Conservation (phyloP, 2,888 invertebrate genomes). For the Leptothorax acervorum region DNA sequence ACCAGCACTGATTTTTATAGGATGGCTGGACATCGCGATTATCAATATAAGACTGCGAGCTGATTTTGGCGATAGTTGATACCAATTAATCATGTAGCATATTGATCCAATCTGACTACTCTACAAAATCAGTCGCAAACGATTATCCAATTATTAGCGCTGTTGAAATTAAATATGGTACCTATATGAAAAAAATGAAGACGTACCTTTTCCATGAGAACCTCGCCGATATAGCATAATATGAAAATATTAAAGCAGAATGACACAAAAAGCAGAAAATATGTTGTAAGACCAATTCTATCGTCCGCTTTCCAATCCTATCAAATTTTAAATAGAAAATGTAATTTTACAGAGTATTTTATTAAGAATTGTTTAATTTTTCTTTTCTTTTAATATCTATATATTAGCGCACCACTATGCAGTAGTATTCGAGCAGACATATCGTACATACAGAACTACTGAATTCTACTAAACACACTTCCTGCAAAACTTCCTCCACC, state of each 20-base stretch:
- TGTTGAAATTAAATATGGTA: neutral
- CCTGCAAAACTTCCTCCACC: slow-evolving; percentile 73
- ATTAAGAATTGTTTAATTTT: neutral
- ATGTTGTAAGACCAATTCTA: slow-evolving; percentile 45
- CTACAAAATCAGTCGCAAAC: slow-evolving; percentile 39
- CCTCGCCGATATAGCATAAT: slow-evolving; percentile 69
- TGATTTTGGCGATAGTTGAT: slow-evolving; percentile 64
- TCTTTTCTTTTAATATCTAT: neutral
- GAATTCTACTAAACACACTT: slow-evolving; percentile 78
- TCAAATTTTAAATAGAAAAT: neutral
- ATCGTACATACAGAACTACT: slow-evolving; percentile 78
- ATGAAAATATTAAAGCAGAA: slow-evolving; percentile 68
- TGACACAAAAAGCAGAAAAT: slow-evolving; percentile 59
- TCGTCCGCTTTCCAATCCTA: slow-evolving; percentile 65
- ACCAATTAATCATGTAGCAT: slow-evolving; percentile 73
- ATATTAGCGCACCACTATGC: slow-evolving; percentile 73
- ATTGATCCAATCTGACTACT: slow-evolving; percentile 60
- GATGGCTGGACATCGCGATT: slow-evolving; percentile 73
- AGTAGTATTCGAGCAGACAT: slow-evolving; percentile 79
- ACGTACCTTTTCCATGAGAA: slow-evolving; percentile 66
- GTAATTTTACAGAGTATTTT: neutral
- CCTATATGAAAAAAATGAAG: neutral
- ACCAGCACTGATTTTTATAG: slow-evolving; percentile 77
- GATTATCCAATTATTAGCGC: neutral
- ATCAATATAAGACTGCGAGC: slow-evolving; percentile 72